Conservation (phyloP, 1,140 invertebrate species). For the Parasteatoda tepidariorum region DNA sequence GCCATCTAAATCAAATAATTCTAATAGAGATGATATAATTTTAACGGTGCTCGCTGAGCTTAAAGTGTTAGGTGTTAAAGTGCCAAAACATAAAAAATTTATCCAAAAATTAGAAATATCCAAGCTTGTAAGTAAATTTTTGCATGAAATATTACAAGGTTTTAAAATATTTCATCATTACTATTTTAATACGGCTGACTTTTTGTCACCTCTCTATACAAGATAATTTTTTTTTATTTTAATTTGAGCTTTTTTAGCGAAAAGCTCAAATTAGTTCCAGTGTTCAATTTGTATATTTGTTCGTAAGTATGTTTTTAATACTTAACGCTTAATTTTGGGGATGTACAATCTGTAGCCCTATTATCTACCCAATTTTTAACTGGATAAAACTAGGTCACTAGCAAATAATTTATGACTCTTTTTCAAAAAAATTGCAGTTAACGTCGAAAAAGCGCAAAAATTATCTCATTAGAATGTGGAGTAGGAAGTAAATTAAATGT, state of each 20-base stretch:
- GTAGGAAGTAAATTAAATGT: no score
- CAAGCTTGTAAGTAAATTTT: slow-evolving; percentile 29
- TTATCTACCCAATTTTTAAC: no score
- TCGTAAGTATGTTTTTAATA: neutral
- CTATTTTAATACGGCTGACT: neutral
- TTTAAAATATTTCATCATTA: neutral
- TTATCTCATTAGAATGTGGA: no score
- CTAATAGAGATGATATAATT: slow-evolving; percentile 30
- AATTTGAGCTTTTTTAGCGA: neutral
- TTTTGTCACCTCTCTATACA: neutral
- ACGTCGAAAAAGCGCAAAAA: no score
- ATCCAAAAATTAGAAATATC: slow-evolving; percentile 22
- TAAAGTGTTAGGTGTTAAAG: slow-evolving; percentile 48
- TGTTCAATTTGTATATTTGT: neutral
- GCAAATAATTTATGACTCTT: no score
- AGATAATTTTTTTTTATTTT: neutral
- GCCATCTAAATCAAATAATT: neutral
- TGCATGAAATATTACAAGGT: neutral
- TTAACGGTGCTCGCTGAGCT: slow-evolving; percentile 27
- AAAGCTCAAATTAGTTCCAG: neutral
- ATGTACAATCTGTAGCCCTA: no score
- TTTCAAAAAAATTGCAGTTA: no score
- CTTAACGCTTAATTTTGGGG: neutral
- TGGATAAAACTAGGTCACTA: no score
- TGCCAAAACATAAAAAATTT: slow-evolving; percentile 50